Base-by-base conservation (phyloP, 2,113 vertebrate genomes). In the Amblyopsis rosae region DNA sequence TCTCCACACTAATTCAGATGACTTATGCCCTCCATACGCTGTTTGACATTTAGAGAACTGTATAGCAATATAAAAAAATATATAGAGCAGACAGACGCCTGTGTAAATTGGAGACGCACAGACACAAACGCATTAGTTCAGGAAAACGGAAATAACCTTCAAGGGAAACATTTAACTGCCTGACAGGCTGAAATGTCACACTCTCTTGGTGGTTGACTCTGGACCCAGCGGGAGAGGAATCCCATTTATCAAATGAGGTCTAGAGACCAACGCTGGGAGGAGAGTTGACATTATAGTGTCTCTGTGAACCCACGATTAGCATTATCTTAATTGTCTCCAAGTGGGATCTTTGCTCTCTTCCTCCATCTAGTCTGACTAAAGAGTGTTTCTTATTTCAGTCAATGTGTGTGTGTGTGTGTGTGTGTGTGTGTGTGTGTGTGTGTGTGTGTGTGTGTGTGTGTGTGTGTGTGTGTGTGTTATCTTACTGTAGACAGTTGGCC, bases 101-200 rank as follows among this genome's bases (percentile, higher is more conserved):
- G 26, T 26, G 26, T 26, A 19, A 55, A 15, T 15, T 12, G n/a
- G n/a, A 73, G 76, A 58, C 62, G 51, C 72, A 81, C 63, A 67
- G 11, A 53, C 50, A 53, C 57, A 49, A 10, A 15, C 19, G 6
- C 12, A 33, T 56, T 26, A 12, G 6, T 17, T 17, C 51, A 13
- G 35, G 33, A 56, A 15, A 47, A 41, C 4, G 35, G 10, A 1
- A 41, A 54, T 57, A 8, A 12, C 13, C 13, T 11, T 51, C 49
- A 57, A 57, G 16, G 1, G 55, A 26, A 57, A 0, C 41, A 13
- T 57, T n/a, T n/a, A 61, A 0, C 72, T 70, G 13, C 51, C 51
- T 54, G 13, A n/a, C 51, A 17, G 51, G 13, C 51, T 51, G n/a
- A 80, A 81, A 83, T 81, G 76, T 83, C 80, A 82, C 1, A 45